A percentile compares a stretch with the other conserved stretches of the same genome.
phyloP scores from a whole-genome alignment of 2,888 invertebrate species.

The Archips xylosteana region DNA sequence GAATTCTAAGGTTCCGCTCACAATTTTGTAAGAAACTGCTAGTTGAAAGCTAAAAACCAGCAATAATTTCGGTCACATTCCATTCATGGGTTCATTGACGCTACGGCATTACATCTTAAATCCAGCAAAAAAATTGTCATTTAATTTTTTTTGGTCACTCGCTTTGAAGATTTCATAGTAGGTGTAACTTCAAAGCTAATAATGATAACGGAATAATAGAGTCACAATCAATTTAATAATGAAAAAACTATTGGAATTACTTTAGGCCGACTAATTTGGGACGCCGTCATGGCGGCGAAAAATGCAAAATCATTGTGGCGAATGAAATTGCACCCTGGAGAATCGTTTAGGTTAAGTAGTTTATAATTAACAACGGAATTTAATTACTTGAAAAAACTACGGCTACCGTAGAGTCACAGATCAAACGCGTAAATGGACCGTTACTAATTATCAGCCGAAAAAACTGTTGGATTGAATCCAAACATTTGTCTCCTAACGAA shows the following conservation, averaged over 20 bases:
- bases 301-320: conserved; percentile 42
- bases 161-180: background rate
- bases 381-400: conserved; percentile 69
- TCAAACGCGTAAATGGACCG: conserved; percentile 75
- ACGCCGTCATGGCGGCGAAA: conserved; percentile 27
- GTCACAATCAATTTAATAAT: background rate
- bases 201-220: conserved; percentile 2
- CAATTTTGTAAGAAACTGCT: conserved; percentile 65
- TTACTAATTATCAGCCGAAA: conserved; percentile 76
- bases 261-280: background rate
- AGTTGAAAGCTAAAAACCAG: conserved; percentile 50
- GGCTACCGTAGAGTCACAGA: conserved; percentile 71
- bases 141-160: background rate
- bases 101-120: conserved; percentile 44
- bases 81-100: conserved; percentile 63
- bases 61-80: conserved; percentile 70
- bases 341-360: conserved; percentile 57
- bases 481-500: conserved; percentile 86
- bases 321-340: conserved; percentile 48
- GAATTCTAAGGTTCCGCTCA: conserved; percentile 57
- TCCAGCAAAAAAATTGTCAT: conserved; percentile 2
- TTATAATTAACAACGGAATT: conserved; percentile 70
- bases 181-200: background rate
- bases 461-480: conserved; percentile 81
- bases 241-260: background rate